Evolutionary conservation across 2,113 vertebrate genomes (phyloP).

Genomic region (Parotia lawesii): DNA sequence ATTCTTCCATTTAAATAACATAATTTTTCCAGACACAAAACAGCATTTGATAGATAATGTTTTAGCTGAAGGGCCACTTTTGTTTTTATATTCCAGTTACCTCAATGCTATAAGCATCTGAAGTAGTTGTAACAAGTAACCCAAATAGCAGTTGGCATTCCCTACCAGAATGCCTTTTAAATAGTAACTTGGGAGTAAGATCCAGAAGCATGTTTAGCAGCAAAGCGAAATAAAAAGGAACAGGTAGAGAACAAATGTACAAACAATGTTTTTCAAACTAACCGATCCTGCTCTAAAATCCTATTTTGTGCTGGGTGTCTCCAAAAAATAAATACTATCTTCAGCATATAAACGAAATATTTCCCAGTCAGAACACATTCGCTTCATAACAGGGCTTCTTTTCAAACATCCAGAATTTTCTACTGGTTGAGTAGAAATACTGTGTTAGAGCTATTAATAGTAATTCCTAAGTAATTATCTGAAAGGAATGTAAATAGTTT

Average conservation of each 20-base stretch:
- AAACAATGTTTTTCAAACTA: neutral
- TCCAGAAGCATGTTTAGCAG: neutral
- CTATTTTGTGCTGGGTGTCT: neutral
- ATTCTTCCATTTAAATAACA: neutral
- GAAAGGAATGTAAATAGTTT: neutral
- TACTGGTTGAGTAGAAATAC: neutral
- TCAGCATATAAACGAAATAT: neutral
- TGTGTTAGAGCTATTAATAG: neutral
- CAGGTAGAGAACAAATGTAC: neutral
- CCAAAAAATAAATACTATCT: neutral
- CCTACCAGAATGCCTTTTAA: neutral
- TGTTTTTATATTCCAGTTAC: neutral
- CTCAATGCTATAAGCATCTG: neutral
- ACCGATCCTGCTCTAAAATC: neutral
- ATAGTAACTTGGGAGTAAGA: neutral
- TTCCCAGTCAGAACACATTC: neutral
- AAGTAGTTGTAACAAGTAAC: neutral
- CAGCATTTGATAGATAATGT: neutral
- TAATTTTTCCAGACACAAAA: neutral
- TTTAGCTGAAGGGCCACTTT: neutral
- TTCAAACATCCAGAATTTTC: neutral
- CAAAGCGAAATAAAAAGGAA: neutral
- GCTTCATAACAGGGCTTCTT: neutral
- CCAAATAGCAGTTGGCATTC: neutral
- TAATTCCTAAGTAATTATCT: neutral